Evolutionary conservation across 2,888 invertebrate species (phyloP), one percentile per base, ranked within the genome.

Genomic region (Xestoiulus laeticollis): DNA sequence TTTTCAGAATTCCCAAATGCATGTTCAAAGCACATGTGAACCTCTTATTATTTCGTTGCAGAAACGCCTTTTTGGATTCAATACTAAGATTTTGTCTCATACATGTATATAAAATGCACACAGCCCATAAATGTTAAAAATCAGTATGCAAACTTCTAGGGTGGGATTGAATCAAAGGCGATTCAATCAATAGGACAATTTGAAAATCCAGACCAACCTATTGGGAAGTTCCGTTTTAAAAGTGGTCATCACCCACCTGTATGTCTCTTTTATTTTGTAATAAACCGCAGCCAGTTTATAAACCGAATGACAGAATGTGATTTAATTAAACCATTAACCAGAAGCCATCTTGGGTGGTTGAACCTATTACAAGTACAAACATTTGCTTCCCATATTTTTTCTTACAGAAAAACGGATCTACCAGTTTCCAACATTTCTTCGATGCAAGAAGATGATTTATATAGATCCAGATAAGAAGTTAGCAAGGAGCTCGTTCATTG

Each of bases 381-480:
- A 68, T 68, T 68, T 68, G 68, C 68, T 26, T 68, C 68, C 26
- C 26, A 68, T 68, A 26, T 68, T 26, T 68, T 68, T 68, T 68
- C 68, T 26, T 22, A 22, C n/a, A 22, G 68, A 26, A 68, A 68
- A 68, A 68, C 8, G 68, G 59, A 59, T 68, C 22, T 6, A 10
- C 6, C 5, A 53, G 59, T 59, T 59, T 68, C 26, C 68, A 53
- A n/a, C 26, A 68, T 68, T 68, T 10, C 22, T 26, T 26, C 22
- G 26, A 68, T 68, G 68, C 26, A 68, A 68, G 68, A 68, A 68
- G 68, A 68, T 68, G 68, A 68, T 68, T 68, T 68, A 68, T 68
- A 68, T 12, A 68, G 26, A 68, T 68, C 68, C 68, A 68, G 68
- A 68, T 68, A 68, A 68, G 59, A 68, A 68, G 68, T 68, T 68